phyloP scores from a whole-genome alignment of 2,113 vertebrate genomes.

The Lasiurus cinereus region DNA sequence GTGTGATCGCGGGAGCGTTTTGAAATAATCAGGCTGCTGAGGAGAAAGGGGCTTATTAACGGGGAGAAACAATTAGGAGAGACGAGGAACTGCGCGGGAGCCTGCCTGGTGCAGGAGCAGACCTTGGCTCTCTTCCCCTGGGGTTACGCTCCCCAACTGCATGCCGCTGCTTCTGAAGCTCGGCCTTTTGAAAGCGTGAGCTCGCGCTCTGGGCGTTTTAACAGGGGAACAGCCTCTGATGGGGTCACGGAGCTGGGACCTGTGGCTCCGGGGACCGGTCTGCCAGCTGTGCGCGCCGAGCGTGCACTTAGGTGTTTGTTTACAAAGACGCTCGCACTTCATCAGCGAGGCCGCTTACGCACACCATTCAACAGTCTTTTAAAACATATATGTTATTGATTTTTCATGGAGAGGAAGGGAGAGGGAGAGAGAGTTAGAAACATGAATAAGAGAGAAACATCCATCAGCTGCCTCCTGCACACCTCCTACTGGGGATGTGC shows the following conservation, averaged over 20 bases:
- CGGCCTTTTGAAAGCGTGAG: slow-evolving; percentile 51
- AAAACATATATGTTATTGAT: too few species aligned
- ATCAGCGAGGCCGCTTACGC: not conserved
- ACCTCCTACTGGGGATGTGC: too few species aligned
- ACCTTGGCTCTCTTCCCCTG: not conserved
- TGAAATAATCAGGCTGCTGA: not conserved
- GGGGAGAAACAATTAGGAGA: not conserved
- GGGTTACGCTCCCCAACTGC: not conserved
- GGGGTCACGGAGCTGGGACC: not conserved
- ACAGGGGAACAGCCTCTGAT: not conserved
- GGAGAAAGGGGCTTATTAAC: slow-evolving; percentile 22
- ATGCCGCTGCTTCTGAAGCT: not conserved
- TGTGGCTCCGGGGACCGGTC: not conserved
- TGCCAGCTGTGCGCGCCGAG: not conserved
- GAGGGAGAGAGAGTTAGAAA: too few species aligned
- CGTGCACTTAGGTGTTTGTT: not conserved
- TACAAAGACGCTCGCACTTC: not conserved
- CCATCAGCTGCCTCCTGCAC: too few species aligned
- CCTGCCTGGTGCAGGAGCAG: not conserved
- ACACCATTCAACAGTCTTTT: not conserved
- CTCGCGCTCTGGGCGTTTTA: not conserved
- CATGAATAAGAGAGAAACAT: too few species aligned
- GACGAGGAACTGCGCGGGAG: not conserved
- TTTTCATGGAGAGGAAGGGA: too few species aligned
- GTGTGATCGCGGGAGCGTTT: not conserved